phyloP scores from a whole-genome alignment of 2,888 invertebrate genomes.

The Himalopsyche tibetana region DNA sequence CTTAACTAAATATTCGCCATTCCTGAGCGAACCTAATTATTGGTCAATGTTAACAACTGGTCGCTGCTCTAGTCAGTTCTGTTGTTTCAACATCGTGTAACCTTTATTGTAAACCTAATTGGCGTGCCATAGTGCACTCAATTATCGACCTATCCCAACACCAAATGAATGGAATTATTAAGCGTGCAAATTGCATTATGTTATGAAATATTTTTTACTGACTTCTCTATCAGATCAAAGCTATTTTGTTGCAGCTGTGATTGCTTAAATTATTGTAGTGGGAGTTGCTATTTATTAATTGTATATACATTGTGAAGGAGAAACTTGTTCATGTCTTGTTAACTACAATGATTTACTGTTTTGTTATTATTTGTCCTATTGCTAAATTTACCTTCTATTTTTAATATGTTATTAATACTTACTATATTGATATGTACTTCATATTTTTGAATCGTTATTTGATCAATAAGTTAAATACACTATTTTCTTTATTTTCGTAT shows the following conservation, averaged over 20 bases:
- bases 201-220: not conserved
- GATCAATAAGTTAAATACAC: too few relatives aligned
- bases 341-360: too few relatives aligned
- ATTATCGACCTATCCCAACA: conserved; percentile 9
- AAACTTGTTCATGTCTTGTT: not conserved
- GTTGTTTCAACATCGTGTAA: conserved; percentile 6
- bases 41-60: too few relatives aligned
- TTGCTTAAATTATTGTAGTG: not conserved
- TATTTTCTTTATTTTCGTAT: too few relatives aligned
- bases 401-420: too few relatives aligned
- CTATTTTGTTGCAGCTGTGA: not conserved
- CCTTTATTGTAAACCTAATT: conserved; percentile 5
- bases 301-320: not conserved
- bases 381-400: not conserved
- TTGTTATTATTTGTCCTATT: not conserved
- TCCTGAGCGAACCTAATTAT: too few relatives aligned
- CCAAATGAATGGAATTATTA: conserved; percentile 14
- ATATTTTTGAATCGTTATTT: too few relatives aligned
- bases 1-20: too few relatives aligned
- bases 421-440: too few relatives aligned
- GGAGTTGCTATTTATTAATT: not conserved
- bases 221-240: conserved; percentile 10
- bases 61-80: too few relatives aligned
- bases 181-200: not conserved
- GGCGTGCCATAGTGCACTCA: not conserved